phyloP scores from a whole-genome alignment of 1,140 invertebrate genomes.

The Euura saliciscinereae region DNA sequence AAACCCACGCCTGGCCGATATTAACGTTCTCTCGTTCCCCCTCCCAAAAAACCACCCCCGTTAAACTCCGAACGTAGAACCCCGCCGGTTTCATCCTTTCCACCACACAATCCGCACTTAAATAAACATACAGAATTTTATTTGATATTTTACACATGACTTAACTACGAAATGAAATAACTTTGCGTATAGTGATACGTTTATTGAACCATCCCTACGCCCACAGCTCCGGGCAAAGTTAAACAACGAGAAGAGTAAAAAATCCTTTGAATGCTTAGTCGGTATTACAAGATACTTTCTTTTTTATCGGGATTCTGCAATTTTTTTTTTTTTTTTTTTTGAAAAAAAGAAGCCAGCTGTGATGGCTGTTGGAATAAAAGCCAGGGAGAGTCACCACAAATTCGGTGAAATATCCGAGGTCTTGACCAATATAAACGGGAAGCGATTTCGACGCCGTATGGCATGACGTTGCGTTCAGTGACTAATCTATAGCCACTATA shows the following conservation, averaged over 20 bases:
- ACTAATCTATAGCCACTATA: neutral
- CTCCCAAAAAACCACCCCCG: neutral
- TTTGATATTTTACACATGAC: constrained; percentile 7
- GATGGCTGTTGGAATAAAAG: too few relatives aligned
- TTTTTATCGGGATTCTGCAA: too few relatives aligned
- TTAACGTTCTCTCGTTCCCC: constrained; percentile 47
- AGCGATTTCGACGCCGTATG: neutral
- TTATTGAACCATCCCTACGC: neutral
- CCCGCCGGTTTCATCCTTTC: neutral
- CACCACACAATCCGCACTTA: neutral
- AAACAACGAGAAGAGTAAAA: neutral
- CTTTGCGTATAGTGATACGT: neutral
- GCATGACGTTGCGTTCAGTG: neutral
- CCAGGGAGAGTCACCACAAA: too few relatives aligned
- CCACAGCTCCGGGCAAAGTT: neutral
- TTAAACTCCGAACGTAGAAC: neutral
- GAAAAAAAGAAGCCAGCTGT: too few relatives aligned
- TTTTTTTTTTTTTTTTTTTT: too few relatives aligned
- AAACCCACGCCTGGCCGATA: constrained; percentile 42
- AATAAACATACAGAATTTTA: neutral
- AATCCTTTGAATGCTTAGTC: too few relatives aligned
- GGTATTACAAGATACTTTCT: too few relatives aligned
- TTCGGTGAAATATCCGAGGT: too few relatives aligned
- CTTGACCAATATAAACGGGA: neutral
- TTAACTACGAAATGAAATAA: neutral